Base-by-base conservation (phyloP, 2,888 invertebrate species). In the Choristoneura rosaceana region DNA sequence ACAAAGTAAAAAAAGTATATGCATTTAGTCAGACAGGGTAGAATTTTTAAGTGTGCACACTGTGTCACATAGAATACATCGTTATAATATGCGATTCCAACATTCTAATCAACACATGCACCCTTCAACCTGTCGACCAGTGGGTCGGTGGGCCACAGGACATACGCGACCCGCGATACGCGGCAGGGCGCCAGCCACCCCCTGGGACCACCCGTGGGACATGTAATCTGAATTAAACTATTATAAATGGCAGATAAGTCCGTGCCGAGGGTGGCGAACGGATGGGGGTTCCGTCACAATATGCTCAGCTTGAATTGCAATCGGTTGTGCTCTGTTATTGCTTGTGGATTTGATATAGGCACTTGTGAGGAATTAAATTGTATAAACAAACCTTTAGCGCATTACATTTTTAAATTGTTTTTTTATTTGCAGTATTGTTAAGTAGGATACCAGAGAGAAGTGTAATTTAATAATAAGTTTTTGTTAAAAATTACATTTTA, bases 181-280 rank as follows among this genome's bases (percentile, higher is more conserved):
- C 43, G 25, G 14, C 7, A n/a, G 62, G 62, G 12, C 62, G 15
- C 25, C 14, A 9, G 43, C 34, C 45, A 41, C 43, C 59, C 76
- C 66, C 74, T 52, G 59, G 78, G 89, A 84, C 93, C 92, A 92
- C 93, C 93, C 93, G 86, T 86, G 93, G 92, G 92, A 92, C 84
- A 91, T 90, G 88, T 91, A 90, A 90, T 88, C 90, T 88, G 89
- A 90, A 90, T 91, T 90, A 92, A 74, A 90, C 90, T 88, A 87
- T 91, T 91, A 86, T 86, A 90, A 91, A 91, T 91, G 75, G 63
- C 33, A 58, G 67, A 58, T 66, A 50, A 50, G 66, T 55, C 47
- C 4, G 38, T 25, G 12, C 52, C 52, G 55, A 17, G 55, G 65
- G 52, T 43, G 34, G 47, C 15, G 8, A 38, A 52, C 9, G 52